Conservation (phyloP, 2,113 vertebrate genomes). For the Poeciliopsis retropinna region DNA sequence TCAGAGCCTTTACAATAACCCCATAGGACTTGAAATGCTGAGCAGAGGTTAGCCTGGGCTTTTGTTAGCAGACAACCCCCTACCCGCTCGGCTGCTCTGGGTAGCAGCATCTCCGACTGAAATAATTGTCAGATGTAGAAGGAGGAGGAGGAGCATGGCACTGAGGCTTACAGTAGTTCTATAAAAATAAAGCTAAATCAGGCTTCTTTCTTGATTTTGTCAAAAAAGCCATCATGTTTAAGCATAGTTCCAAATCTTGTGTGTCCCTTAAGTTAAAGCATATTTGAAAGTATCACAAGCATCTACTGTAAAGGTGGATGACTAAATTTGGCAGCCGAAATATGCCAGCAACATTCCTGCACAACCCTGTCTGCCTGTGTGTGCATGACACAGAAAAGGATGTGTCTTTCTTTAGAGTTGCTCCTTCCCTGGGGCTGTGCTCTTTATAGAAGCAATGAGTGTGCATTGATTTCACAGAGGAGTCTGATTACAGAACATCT, state of each 20-base stretch:
- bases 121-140: constrained; percentile 20
- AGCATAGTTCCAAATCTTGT: neutral
- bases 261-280: neutral
- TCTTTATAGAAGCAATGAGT: constrained; percentile 39
- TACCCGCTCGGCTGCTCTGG: neutral
- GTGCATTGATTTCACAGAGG: constrained; percentile 19
- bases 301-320: constrained; percentile 10
- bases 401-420: constrained; percentile 5
- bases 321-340: constrained; percentile 26
- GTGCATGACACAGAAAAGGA: constrained; percentile 25
- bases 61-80: constrained; percentile 2
- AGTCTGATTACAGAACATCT: constrained; percentile 14
- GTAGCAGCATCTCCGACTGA: constrained; percentile 15
- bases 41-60: constrained; percentile 6
- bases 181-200: too few relatives aligned
- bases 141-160: constrained; percentile 16
- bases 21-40: constrained; percentile 19
- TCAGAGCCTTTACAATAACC: constrained; percentile 20
- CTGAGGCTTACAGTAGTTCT: neutral
- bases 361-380: constrained; percentile 14
- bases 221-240: too few relatives aligned
- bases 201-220: neutral
- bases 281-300: neutral
- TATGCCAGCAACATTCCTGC: constrained; percentile 13
- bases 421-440: constrained; percentile 29